Percentiles rank a stretch among this genome's conserved stretches.
These are phyloP conservation scores for Ornithorhynchus anatinus DNA, from an alignment of 2,113 vertebrate species.

Conservation along the genomic window DNA sequence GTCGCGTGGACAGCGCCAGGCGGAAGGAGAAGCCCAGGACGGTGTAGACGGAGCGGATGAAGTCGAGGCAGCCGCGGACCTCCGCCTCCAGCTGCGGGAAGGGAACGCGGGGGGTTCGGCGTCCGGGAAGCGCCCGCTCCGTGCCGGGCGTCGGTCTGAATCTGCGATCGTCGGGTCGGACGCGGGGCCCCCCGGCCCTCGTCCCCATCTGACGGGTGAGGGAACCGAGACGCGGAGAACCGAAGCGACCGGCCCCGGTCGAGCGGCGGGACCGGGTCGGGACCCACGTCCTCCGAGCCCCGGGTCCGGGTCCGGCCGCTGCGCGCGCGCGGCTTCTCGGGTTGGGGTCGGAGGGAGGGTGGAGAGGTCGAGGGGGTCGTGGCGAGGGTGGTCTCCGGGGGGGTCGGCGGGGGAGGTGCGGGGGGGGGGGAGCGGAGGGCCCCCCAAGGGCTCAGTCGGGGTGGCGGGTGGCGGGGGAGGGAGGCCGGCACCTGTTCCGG, in stretches of 20 bases:
- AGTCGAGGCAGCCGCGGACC: conserved; percentile 86
- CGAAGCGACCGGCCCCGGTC: too few relatives aligned
- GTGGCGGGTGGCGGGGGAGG: not conserved
- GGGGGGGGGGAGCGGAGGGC: not conserved
- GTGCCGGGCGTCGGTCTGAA: too few relatives aligned
- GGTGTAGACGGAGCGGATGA: conserved; percentile 80
- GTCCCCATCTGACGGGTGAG: too few relatives aligned
- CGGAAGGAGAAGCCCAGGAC: conserved; percentile 89
- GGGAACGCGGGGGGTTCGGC: accelerated
- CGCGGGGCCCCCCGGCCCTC: too few relatives aligned
- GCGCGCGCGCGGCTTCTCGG: too few relatives aligned
- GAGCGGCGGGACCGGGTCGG: too few relatives aligned
- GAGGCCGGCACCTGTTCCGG: conserved; percentile 82
- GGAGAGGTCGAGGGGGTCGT: not conserved
- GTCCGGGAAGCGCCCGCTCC: too few relatives aligned
- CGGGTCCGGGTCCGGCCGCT: too few relatives aligned
- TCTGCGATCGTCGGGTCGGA: too few relatives aligned
- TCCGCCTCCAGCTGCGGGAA: conserved; percentile 80
- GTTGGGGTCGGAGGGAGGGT: not conserved
- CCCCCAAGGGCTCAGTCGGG: too few relatives aligned
- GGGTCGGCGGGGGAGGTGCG: not conserved
- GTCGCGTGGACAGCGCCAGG: conserved; percentile 86
- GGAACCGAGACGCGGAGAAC: not conserved
- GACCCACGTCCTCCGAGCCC: too few relatives aligned
- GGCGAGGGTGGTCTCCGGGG: not conserved